phyloP scores from a whole-genome alignment of 2,888 invertebrate genomes.

The Helobdella robusta region DNA sequence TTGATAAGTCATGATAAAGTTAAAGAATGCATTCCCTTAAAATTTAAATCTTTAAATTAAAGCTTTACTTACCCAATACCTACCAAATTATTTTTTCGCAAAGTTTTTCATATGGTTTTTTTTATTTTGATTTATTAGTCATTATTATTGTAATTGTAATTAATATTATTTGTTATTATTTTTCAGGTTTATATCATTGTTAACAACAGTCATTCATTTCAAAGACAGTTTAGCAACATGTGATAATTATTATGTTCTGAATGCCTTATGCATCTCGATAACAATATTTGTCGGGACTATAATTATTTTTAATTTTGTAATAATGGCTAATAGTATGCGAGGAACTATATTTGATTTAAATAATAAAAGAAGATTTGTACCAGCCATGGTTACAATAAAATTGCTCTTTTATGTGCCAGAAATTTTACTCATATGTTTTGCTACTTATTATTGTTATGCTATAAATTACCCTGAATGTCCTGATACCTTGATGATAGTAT shows the following conservation, averaged over 20 bases:
- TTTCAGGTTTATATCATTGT: slow-evolving; percentile 12
- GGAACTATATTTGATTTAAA: slow-evolving; percentile 59
- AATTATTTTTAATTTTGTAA: slow-evolving; percentile 45
- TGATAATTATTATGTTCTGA: slow-evolving; percentile 6
- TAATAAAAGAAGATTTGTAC: slow-evolving; percentile 57
- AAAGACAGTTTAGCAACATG: slow-evolving; percentile 9
- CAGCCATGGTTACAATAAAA: slow-evolving; percentile 58
- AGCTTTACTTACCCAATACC: too few species aligned
- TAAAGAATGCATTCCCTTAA: too few species aligned
- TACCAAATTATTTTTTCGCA: too few species aligned
- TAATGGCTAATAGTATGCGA: slow-evolving; percentile 47
- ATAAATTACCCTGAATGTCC: not conserved
- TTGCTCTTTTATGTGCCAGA: slow-evolving; percentile 68
- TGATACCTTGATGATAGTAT: slow-evolving; percentile 38
- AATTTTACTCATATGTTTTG: slow-evolving; percentile 67
- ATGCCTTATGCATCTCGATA: slow-evolving; percentile 60
- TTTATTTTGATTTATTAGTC: too few species aligned
- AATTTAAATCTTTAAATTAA: too few species aligned
- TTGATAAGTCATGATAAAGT: too few species aligned
- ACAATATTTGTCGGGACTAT: slow-evolving; percentile 43
- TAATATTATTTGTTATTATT: too few species aligned
- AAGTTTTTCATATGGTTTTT: too few species aligned
- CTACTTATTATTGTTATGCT: slow-evolving; percentile 68
- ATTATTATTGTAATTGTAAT: too few species aligned
- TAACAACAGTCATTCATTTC: slow-evolving; percentile 7